Evolutionary conservation across 2,888 invertebrate genomes (phyloP).

Genomic region (Lydus trimaculatus): DNA sequence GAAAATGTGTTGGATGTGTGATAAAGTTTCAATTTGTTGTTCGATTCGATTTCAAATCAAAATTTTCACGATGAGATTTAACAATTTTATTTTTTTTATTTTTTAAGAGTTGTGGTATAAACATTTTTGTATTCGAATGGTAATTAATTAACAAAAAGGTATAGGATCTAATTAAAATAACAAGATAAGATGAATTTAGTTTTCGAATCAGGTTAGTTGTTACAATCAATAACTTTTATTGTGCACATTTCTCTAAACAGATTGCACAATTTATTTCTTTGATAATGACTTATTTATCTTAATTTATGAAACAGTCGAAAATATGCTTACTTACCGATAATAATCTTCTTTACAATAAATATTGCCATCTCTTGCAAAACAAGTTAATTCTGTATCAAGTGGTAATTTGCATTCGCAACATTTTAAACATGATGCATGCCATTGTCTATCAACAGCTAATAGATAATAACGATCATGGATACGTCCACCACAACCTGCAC

Average conservation of each 20-base stretch:
- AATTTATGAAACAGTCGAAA: not conserved
- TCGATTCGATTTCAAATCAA: no score
- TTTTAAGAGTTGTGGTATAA: no score
- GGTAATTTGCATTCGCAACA: constrained; percentile 87
- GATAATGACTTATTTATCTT: not conserved
- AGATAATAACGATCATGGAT: constrained; percentile 75
- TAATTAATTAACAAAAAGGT: not conserved
- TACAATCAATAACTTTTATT: not conserved
- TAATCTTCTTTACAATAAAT: constrained; percentile 96
- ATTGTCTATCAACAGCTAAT: constrained; percentile 85
- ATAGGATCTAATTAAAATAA: constrained; percentile 8
- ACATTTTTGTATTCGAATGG: not conserved
- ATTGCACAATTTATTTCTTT: not conserved
- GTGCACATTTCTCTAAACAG: not conserved
- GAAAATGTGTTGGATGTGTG: no score
- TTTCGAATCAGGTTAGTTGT: constrained; percentile 9
- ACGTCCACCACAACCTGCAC: constrained; percentile 70
- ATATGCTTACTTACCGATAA: constrained; percentile 73
- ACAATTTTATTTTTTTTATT: no score
- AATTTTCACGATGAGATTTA: no score
- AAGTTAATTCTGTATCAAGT: constrained; percentile 85
- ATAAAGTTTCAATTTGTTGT: no score
- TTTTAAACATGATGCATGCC: constrained; percentile 85
- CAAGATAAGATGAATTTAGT: constrained; percentile 10
- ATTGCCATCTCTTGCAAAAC: constrained; percentile 87